Evolutionary conservation across 2,113 vertebrate genomes (phyloP).

Genomic region (Scomber colias): DNA sequence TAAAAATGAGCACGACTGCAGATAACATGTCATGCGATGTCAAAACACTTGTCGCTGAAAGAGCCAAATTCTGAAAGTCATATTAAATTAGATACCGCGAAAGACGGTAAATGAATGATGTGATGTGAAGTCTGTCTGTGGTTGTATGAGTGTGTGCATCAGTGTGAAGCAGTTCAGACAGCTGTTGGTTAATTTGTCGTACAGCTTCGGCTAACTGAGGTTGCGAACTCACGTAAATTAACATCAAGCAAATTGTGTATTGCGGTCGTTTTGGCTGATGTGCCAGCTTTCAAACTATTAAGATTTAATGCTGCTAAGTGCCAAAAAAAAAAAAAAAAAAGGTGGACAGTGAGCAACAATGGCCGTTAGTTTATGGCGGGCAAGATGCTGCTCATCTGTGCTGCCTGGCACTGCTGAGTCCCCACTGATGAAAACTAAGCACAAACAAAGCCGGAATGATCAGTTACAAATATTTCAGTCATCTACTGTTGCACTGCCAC

Average conservation of each 20-base stretch:
- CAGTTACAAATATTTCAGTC: conserved; percentile 40
- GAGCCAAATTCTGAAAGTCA: conserved; percentile 19
- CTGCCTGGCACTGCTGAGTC: conserved; percentile 24
- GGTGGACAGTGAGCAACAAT: conserved; percentile 23
- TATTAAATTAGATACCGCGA: conserved; percentile 20
- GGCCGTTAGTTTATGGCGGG: conserved; percentile 12
- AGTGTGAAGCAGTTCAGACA: neutral
- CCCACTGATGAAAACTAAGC: conserved; percentile 19
- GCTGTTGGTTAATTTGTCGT: conserved; percentile 2
- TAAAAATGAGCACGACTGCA: conserved; percentile 26
- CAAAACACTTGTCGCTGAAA: conserved; percentile 48
- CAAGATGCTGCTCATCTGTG: conserved; percentile 39
- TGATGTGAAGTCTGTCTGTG: neutral
- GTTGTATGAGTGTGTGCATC: neutral
- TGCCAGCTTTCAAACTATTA: conserved; percentile 20
- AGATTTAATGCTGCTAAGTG: conserved; percentile 16
- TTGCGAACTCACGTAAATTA: conserved; percentile 8
- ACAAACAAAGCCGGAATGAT: conserved; percentile 30
- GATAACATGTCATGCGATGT: conserved; percentile 38
- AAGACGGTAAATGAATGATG: conserved; percentile 1
- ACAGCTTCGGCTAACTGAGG: neutral
- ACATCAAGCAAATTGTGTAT: conserved; percentile 16
- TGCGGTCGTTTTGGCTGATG: conserved; percentile 12
- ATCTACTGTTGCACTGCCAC: conserved; percentile 18
- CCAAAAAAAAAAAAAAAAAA: conserved; percentile 11